A percentile compares a stretch with the other conserved stretches of the same genome.
Conservation (phyloP, 2,888 invertebrate genomes). For the Myopa tessellatipennis region DNA sequence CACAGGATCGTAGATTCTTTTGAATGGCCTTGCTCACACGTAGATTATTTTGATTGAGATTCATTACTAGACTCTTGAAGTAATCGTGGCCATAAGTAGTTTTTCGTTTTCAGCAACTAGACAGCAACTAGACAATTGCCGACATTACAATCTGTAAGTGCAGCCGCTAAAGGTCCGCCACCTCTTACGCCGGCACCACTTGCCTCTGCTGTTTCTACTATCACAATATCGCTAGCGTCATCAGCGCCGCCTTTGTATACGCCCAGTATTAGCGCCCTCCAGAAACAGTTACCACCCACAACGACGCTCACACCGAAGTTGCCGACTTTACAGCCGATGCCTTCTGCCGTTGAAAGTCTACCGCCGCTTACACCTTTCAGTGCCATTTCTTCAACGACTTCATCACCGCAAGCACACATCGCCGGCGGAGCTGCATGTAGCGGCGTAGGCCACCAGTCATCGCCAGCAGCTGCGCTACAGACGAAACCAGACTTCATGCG, state of each 20-base stretch:
- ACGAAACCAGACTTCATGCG: slow-evolving; percentile 14
- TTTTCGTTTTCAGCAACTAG: no score
- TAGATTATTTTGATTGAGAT: no score
- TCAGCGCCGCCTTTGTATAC: slow-evolving; percentile 26
- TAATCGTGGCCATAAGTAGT: no score
- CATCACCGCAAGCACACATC: slow-evolving; percentile 8
- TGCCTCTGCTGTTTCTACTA: neutral
- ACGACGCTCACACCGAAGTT: slow-evolving; percentile 50
- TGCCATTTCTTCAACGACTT: slow-evolving; percentile 11
- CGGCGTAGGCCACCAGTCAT: no score
- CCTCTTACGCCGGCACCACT: neutral
- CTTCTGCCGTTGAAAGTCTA: neutral
- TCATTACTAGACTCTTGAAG: no score
- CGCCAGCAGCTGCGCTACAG: slow-evolving; percentile 28
- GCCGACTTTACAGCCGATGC: slow-evolving; percentile 11
- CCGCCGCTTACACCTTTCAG: slow-evolving; percentile 36
- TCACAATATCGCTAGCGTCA: neutral
- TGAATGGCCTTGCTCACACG: no score
- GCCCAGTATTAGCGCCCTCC: slow-evolving; percentile 46
- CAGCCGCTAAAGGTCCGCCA: neutral
- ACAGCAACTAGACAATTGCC: neutral
- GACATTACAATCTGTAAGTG: neutral
- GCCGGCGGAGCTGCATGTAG: neutral
- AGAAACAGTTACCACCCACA: slow-evolving; percentile 52
- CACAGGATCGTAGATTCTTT: no score